Conservation (phyloP, 2,113 vertebrate species). For the Apistogramma diplotaenia region DNA sequence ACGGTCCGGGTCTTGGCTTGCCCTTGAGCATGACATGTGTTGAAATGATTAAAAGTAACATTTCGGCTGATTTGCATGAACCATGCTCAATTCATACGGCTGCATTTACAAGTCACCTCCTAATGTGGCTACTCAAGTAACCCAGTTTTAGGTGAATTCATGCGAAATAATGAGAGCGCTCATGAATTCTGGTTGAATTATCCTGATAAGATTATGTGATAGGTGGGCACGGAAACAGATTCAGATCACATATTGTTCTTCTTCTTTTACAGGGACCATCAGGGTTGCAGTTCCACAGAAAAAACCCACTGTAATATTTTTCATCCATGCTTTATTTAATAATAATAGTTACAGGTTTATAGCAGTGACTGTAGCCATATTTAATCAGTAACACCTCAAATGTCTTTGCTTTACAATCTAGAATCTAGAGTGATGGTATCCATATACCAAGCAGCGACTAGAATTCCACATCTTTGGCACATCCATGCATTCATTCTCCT, state of each 20-base stretch:
- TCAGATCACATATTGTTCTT: background rate
- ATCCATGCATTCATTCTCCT: too few relatives aligned
- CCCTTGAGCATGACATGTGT: conserved; percentile 40
- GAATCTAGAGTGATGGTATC: too few relatives aligned
- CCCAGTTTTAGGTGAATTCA: background rate
- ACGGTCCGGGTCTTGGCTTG: conserved; percentile 17
- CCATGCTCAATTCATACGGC: conserved; percentile 6
- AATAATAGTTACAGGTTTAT: background rate
- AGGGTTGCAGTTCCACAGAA: background rate
- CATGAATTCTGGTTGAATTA: background rate
- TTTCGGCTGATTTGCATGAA: conserved; percentile 36
- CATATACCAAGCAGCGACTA: too few relatives aligned
- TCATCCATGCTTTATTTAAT: background rate
- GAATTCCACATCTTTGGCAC: too few relatives aligned
- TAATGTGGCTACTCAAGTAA: background rate
- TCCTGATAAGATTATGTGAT: background rate
- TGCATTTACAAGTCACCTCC: background rate
- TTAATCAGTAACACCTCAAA: too few relatives aligned
- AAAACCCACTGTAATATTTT: background rate
- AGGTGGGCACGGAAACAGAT: background rate
- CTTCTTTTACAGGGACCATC: background rate
- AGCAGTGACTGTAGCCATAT: background rate
- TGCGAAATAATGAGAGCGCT: background rate
- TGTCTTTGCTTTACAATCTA: too few relatives aligned
- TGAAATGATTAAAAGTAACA: conserved; percentile 28